Base-by-base conservation (phyloP, 1,140 invertebrate genomes). In the Geopemphigus sp. region DNA sequence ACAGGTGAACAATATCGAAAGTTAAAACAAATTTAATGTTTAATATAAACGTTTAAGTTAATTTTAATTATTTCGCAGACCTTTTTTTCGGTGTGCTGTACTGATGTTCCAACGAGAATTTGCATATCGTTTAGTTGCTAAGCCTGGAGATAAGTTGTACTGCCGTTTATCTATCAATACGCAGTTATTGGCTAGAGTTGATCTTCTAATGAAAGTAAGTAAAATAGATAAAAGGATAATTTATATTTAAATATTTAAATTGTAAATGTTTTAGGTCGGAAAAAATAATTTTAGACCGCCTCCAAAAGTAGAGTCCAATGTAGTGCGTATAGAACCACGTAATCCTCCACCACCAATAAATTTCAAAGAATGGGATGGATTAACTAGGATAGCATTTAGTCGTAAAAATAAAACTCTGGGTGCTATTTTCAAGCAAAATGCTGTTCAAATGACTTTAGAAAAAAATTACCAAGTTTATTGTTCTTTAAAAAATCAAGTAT, bases 71-170 rank as follows among this genome's bases (percentile, higher is more conserved):
- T 11, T 76, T 15, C 22, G 2, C 5, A 89, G 93, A 19, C 90
- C 91, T 63, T 89, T 91, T 82, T 95, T 92, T 84, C 91, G 97
- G 83, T 99, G 95, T 89, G 98, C 98, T 24, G 90, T 99, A 5
- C 87, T 99, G 4, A 99, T 99, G 98, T 98, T 99, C 85, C 98
- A 99, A 88, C 89, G 94, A 85, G 98, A 99, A 88, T 99, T 99
- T 89, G 98, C 98, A 19, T 93, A 98, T 84, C 88, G 98, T 85
- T 87, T 99, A 80, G 95, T 98, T 14, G 98, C 98, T 1, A 95
- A 96, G 86, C 95, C 98, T 45, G 98, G 97, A 15, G 96, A 98
- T 83, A 99, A 99, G 88, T 87, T 98, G 2, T 99, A 98, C 84
- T 99, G 97, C 86, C 90, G 98, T 80, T 86, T 99, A 24, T 98